Conservation (phyloP, 2,888 invertebrate species). For the Leptothorax acervorum region DNA sequence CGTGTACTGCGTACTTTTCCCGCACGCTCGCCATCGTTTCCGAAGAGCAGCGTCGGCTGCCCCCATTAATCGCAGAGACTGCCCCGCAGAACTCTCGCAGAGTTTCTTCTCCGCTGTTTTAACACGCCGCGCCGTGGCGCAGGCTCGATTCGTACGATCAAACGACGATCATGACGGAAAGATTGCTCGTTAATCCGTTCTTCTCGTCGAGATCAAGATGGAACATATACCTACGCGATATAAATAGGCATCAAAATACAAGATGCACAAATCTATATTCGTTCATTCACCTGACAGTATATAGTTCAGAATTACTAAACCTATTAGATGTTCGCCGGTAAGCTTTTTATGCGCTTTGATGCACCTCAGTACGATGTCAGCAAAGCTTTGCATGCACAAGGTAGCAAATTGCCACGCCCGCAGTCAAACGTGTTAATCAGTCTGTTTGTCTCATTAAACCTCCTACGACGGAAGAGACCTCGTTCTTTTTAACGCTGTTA, state of each 20-base stretch:
- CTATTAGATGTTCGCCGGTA: neutral
- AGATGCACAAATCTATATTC: neutral
- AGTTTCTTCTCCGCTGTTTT: conserved; percentile 23
- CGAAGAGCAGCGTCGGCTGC: neutral
- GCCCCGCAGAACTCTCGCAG: conserved; percentile 6
- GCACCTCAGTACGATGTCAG: neutral
- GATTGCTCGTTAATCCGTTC: conserved; percentile 28
- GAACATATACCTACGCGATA: neutral
- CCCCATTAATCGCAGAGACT: conserved; percentile 29
- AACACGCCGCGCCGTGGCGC: conserved; percentile 1
- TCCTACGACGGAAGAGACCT: conserved; percentile 21
- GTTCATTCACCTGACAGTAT: neutral
- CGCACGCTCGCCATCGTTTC: conserved; percentile 6
- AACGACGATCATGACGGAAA: conserved; percentile 32
- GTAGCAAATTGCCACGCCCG: conserved; percentile 33
- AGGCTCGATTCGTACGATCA: conserved; percentile 11
- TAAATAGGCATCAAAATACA: neutral
- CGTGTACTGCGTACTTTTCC: conserved; percentile 19
- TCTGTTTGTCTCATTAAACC: conserved; percentile 45
- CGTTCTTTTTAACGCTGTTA: conserved; percentile 30
- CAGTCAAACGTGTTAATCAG: conserved; percentile 38
- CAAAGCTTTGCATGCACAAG: neutral
- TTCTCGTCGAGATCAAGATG: neutral
- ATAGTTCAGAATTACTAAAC: neutral
- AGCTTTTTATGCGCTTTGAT: neutral